Conservation (phyloP, 2,888 invertebrate species). For the Nasonovia ribisnigri region DNA sequence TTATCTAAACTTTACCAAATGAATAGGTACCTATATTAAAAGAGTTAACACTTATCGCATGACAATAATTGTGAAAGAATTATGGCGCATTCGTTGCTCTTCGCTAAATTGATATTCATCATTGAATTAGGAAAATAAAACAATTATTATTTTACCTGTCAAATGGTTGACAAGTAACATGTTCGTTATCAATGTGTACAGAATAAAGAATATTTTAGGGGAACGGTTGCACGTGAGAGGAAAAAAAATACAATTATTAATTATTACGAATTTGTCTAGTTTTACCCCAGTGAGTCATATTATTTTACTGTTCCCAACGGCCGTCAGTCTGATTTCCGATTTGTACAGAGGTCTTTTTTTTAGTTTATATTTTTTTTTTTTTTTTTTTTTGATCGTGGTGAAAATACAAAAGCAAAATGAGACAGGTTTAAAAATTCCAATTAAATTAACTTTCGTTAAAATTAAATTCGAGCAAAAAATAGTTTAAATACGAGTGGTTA, state of each 20-base stretch:
- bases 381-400: slow-evolving; percentile 25
- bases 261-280: slow-evolving; percentile 25
- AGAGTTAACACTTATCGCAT: background rate
- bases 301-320: slow-evolving; percentile 33
- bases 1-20: background rate
- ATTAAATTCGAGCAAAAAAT: slow-evolving; percentile 24
- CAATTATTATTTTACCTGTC: slow-evolving; percentile 39
- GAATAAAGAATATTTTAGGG: slow-evolving; percentile 35
- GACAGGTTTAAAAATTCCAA: slow-evolving; percentile 25
- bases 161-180: slow-evolving; percentile 44
- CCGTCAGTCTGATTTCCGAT: slow-evolving; percentile 47
- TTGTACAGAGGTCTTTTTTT: slow-evolving; percentile 9
- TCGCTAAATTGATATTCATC: background rate
- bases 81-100: background rate
- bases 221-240: background rate
- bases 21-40: background rate
- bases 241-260: slow-evolving; percentile 41
- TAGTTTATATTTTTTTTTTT: background rate
- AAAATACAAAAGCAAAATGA: slow-evolving; percentile 33
- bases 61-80: background rate
- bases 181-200: slow-evolving; percentile 35
- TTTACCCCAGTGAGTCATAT: background rate
- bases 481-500: slow-evolving; percentile 9
- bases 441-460: slow-evolving; percentile 26
- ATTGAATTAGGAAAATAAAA: background rate